phyloP scores from a whole-genome alignment of 2,797 vertebrate genomes.

The Pangasius larnaudii region DNA sequence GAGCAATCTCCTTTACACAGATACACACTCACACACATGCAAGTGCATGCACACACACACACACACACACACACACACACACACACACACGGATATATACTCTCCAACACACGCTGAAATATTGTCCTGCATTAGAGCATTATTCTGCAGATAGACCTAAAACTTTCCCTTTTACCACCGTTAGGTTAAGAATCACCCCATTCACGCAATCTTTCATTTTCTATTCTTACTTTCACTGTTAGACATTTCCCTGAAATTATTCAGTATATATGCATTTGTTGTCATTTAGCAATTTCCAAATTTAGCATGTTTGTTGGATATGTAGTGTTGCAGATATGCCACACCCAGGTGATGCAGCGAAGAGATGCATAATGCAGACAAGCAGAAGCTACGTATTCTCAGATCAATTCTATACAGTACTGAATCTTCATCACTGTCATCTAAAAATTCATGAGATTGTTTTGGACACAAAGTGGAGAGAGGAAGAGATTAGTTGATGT shows the following conservation, averaged over 20 bases:
- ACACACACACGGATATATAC: neutral
- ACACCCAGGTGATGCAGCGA: conserved; percentile 44
- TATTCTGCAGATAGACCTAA: neutral
- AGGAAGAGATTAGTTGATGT: neutral
- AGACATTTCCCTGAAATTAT: neutral
- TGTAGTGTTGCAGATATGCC: conserved; percentile 34
- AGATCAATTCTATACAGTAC: conserved; percentile 8
- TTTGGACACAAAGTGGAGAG: neutral
- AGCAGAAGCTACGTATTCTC: conserved; percentile 5
- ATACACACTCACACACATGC: neutral
- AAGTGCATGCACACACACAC: neutral
- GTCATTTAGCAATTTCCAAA: neutral
- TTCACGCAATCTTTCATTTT: neutral
- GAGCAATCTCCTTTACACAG: neutral
- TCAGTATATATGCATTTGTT: neutral
- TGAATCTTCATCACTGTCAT: neutral
- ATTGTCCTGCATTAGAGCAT: neutral
- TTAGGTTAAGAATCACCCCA: neutral
- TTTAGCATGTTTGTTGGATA: neutral
- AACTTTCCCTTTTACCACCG: neutral
- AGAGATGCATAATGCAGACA: conserved; percentile 20
- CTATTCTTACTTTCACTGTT: neutral
- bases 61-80: neutral
- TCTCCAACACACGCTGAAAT: neutral
- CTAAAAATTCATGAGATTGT: neutral